A percentile compares a stretch with the other conserved stretches of the same genome.
Evolutionary conservation across 2,797 vertebrate species (phyloP).

Genomic region (Bradypodion ventrale): DNA sequence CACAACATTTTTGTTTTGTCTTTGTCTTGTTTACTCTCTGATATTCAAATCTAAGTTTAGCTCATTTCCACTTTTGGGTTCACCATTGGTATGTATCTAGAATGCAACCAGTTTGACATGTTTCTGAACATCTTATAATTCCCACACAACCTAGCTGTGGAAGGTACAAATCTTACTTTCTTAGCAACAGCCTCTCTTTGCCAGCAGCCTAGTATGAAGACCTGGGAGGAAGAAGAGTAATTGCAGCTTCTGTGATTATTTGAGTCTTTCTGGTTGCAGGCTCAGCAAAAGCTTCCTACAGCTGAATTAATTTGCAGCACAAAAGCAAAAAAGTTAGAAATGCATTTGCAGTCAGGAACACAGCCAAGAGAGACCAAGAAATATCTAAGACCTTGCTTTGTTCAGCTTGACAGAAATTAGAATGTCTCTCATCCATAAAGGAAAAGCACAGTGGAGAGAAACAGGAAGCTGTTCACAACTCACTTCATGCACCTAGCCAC

Average conservation of each 20-base stretch:
- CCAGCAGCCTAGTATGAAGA: constrained; percentile 1
- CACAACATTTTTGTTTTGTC: too few relatives aligned
- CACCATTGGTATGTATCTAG: constrained; percentile 10
- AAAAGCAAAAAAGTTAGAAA: constrained; percentile 53
- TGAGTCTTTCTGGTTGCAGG: constrained; percentile 45
- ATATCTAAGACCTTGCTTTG: background rate
- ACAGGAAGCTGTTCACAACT: background rate
- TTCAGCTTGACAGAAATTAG: constrained; percentile 22
- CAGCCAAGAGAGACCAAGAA: constrained; percentile 13
- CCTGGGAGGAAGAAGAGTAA: constrained; percentile 29
- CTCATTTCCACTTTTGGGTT: background rate
- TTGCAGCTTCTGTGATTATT: constrained; percentile 36
- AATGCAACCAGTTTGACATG: background rate
- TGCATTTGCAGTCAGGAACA: constrained; percentile 37
- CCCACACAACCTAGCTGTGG: background rate
- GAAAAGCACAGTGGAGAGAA: background rate
- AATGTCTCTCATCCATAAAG: constrained; percentile 12
- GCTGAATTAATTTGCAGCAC: constrained; percentile 50
- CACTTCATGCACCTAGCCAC: constrained; percentile 7
- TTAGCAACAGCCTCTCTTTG: constrained; percentile 15
- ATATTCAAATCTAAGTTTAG: fast-evolving
- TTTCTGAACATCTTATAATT: background rate
- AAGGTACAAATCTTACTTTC: background rate
- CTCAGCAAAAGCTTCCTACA: constrained; percentile 30
- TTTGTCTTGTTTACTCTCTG: too few relatives aligned